A percentile compares a stretch with the other conserved stretches of the same genome.
Conservation (phyloP, 2,888 invertebrate genomes). For the Athalia cordata region DNA sequence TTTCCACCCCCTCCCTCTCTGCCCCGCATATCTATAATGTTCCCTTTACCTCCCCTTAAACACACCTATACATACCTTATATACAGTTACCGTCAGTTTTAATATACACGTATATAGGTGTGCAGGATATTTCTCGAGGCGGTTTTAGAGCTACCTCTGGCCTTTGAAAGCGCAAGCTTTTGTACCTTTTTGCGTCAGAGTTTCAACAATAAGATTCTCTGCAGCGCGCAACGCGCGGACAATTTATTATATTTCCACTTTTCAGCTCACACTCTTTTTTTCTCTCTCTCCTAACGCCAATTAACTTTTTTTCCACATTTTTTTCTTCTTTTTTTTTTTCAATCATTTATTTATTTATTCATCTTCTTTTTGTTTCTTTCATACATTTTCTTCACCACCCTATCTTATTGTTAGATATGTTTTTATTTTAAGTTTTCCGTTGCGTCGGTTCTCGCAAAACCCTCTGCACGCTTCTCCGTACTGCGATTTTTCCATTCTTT, state of each 20-base stretch:
- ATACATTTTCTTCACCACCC: too few relatives aligned
- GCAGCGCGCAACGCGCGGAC: constrained; percentile 55
- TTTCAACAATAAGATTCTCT: constrained; percentile 39
- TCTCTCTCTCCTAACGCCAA: constrained; percentile 28
- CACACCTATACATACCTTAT: too few relatives aligned
- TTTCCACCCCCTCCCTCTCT: too few relatives aligned
- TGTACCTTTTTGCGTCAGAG: constrained; percentile 34
- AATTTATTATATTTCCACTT: constrained; percentile 66
- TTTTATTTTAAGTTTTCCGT: too few relatives aligned
- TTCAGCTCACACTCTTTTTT: constrained; percentile 49
- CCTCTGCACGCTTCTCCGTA: background rate
- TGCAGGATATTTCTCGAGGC: background rate
- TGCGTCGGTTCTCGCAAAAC: too few relatives aligned
- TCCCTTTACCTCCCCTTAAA: too few relatives aligned
- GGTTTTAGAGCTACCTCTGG: background rate
- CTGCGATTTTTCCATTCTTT: background rate
- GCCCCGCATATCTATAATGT: too few relatives aligned
- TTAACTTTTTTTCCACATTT: constrained; percentile 32
- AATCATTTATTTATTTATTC: constrained; percentile 1
- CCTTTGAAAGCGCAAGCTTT: constrained; percentile 18
- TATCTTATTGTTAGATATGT: too few relatives aligned
- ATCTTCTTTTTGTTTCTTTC: background rate
- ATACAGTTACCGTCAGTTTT: too few relatives aligned
- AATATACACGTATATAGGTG: background rate
- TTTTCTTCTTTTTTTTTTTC: constrained; percentile 31